These are phyloP conservation scores for Parelbella ahira DNA, from an alignment of 2,888 invertebrate genomes.

Conservation along the genomic window DNA sequence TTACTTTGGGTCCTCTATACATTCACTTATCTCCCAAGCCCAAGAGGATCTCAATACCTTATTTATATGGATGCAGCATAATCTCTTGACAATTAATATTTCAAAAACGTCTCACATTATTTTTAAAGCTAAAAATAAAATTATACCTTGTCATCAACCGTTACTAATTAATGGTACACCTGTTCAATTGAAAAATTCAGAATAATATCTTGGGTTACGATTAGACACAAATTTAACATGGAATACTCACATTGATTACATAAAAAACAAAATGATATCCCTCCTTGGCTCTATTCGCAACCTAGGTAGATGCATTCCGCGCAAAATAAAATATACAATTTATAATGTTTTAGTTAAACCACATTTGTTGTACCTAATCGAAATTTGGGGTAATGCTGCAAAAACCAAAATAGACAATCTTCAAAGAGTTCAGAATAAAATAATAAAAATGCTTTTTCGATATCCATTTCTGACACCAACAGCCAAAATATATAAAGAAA, in stretches of 20 bases:
- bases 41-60: neutral
- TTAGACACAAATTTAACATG: neutral
- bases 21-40: neutral
- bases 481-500: neutral
- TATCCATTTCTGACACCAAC: conserved; percentile 8
- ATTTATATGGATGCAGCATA: neutral
- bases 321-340: neutral
- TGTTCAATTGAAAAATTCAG: no score
- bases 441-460: conserved; percentile 6
- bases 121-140: no score
- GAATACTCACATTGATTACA: neutral
- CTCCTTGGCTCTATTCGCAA: neutral
- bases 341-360: conserved; percentile 9
- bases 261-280: neutral
- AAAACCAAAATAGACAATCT: conserved; percentile 3
- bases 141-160: no score
- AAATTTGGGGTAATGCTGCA: neutral
- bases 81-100: neutral
- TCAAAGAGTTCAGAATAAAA: conserved; percentile 6
- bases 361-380: neutral
- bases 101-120: neutral
- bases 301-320: neutral
- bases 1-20: neutral
- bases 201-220: neutral
- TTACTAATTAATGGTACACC: no score